Evolutionary conservation across 2,888 invertebrate genomes (phyloP).

Genomic region (Anodontia alba): DNA sequence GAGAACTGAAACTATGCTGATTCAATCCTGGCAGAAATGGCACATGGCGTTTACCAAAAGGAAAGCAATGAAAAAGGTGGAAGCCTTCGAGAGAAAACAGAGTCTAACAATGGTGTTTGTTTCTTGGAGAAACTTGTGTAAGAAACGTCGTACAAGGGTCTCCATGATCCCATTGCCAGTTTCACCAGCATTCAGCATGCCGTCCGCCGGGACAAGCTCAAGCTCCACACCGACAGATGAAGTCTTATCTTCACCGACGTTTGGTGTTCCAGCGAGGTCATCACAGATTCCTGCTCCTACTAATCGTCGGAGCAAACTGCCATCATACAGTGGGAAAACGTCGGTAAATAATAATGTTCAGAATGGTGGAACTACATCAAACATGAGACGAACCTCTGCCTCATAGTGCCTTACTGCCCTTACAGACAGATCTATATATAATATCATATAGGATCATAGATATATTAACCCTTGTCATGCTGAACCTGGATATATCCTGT

Average conservation of each 20-base stretch:
- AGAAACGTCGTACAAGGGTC: constrained; percentile 32
- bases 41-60: constrained; percentile 65
- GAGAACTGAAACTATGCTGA: constrained; percentile 61
- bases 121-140: constrained; percentile 60
- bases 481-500: no score
- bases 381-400: background rate
- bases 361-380: background rate
- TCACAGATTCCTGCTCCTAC: constrained; percentile 33
- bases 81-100: constrained; percentile 62
- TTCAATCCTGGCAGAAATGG: constrained; percentile 70
- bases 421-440: no score
- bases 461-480: no score
- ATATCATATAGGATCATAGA: no score
- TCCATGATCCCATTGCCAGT: constrained; percentile 56
- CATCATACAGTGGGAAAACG: background rate
- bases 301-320: background rate
- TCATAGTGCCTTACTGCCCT: background rate
- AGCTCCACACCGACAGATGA: constrained; percentile 52
- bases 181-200: constrained; percentile 50
- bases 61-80: constrained; percentile 58
- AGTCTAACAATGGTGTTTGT: constrained; percentile 67
- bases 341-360: background rate
- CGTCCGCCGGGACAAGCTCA: constrained; percentile 28
- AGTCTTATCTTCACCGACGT: constrained; percentile 28
- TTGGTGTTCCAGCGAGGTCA: constrained; percentile 9